phyloP scores from a whole-genome alignment of 2,113 vertebrate genomes.

The Camelus dromedarius region DNA sequence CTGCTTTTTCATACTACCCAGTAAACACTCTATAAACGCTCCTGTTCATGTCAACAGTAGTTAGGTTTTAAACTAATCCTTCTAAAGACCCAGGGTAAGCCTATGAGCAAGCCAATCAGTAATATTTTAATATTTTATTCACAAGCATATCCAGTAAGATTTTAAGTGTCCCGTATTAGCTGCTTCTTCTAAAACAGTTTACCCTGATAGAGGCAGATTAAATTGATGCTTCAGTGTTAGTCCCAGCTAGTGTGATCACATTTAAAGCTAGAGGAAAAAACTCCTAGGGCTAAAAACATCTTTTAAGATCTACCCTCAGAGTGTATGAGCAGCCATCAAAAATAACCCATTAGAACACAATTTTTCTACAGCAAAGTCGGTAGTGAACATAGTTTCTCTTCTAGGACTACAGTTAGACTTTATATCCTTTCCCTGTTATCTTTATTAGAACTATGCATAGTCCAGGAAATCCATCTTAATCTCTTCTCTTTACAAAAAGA shows the following conservation, averaged over 20 bases:
- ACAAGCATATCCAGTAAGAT: constrained; percentile 24
- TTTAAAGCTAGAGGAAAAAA: constrained; percentile 11
- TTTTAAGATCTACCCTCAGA: constrained; percentile 49
- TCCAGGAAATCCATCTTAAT: not conserved
- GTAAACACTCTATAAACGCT: constrained; percentile 7
- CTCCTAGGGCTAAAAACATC: constrained; percentile 50
- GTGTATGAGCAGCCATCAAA: not conserved
- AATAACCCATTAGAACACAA: constrained; percentile 47
- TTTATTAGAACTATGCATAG: constrained; percentile 37
- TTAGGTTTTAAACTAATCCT: constrained; percentile 43
- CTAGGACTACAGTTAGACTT: constrained; percentile 19
- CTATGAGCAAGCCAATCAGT: constrained; percentile 59
- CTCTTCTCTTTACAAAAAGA: not conserved
- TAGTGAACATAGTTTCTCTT: constrained; percentile 1
- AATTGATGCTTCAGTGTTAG: constrained; percentile 21
- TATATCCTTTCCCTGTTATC: not conserved
- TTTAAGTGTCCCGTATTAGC: constrained; percentile 16
- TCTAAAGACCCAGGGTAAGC: constrained; percentile 11
- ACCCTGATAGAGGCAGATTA: constrained; percentile 39
- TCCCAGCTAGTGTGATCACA: not conserved
- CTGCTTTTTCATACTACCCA: not conserved
- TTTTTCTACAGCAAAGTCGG: constrained; percentile 45
- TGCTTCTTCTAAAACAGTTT: constrained; percentile 61
- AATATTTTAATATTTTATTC: constrained; percentile 58
- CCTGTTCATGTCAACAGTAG: not conserved